Conservation (phyloP, 2,113 vertebrate genomes). For the Limanda limanda region DNA sequence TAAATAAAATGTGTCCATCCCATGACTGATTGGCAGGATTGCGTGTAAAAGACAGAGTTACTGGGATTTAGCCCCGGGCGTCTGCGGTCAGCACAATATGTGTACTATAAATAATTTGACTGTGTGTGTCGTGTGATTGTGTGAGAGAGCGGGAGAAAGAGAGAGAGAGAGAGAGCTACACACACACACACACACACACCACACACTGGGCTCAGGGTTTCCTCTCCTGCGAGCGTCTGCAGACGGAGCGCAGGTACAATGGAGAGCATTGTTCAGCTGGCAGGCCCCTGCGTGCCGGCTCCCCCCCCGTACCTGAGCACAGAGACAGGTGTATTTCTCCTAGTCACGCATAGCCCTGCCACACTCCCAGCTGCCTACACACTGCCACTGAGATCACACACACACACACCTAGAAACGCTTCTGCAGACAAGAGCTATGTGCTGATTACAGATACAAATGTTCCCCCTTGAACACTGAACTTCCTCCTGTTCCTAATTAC, state of each 20-base stretch:
- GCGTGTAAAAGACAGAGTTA: constrained; percentile 82
- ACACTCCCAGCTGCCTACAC: constrained; percentile 76
- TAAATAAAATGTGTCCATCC: constrained; percentile 48
- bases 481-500: neutral
- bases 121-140: constrained; percentile 21
- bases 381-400: constrained; percentile 35
- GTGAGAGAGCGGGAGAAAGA: constrained; percentile 37
- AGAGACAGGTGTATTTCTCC: constrained; percentile 90
- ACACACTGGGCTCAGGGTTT: constrained; percentile 81
- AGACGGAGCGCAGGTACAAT: constrained; percentile 85
- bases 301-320: constrained; percentile 83
- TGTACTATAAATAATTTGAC: constrained; percentile 78
- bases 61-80: constrained; percentile 76
- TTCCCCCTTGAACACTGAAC: too few species aligned
- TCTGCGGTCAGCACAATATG: constrained; percentile 77
- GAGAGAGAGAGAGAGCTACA: constrained; percentile 27
- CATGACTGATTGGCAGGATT: constrained; percentile 78
- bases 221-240: constrained; percentile 76
- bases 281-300: constrained; percentile 87
- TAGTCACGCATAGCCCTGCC: constrained; percentile 83
- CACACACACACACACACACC: constrained; percentile 12
- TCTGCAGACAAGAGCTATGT: constrained; percentile 3
- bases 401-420: constrained; percentile 23
- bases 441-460: neutral
- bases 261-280: constrained; percentile 85